These are phyloP conservation scores for Catagonus wagneri DNA, from an alignment of 2,113 vertebrate genomes.

Conservation along the genomic window DNA sequence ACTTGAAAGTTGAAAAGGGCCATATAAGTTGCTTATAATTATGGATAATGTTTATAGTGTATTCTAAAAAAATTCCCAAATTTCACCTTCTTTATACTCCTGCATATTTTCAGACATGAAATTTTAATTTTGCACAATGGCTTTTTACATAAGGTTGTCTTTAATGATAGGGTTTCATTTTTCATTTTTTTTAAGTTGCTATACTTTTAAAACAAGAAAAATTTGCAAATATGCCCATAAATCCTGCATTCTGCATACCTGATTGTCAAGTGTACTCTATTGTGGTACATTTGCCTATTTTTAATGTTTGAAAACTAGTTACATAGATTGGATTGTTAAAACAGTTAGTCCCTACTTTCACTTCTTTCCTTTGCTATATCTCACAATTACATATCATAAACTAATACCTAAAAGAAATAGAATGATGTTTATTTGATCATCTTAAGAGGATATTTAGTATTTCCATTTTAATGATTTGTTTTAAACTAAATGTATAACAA, in stretches of 20 bases:
- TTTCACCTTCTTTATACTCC: accelerated
- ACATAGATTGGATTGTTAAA: background rate
- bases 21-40: background rate
- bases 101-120: background rate
- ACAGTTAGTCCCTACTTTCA: background rate
- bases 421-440: background rate
- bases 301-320: background rate
- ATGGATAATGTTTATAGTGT: background rate
- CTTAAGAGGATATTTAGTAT: background rate
- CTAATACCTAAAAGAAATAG: background rate
- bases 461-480: background rate
- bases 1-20: background rate
- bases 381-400: background rate
- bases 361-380: background rate
- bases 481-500: background rate
- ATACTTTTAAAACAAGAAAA: background rate
- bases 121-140: background rate
- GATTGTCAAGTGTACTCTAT: background rate
- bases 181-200: background rate
- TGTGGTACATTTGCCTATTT: background rate
- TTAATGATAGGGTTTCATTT: background rate
- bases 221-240: background rate
- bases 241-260: background rate
- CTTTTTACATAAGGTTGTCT: background rate
- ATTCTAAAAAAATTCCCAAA: background rate